A percentile compares a stretch with the other conserved stretches of the same genome.
Conservation (phyloP, 2,888 invertebrate species). For the Elaeidobius kamerunicus region DNA sequence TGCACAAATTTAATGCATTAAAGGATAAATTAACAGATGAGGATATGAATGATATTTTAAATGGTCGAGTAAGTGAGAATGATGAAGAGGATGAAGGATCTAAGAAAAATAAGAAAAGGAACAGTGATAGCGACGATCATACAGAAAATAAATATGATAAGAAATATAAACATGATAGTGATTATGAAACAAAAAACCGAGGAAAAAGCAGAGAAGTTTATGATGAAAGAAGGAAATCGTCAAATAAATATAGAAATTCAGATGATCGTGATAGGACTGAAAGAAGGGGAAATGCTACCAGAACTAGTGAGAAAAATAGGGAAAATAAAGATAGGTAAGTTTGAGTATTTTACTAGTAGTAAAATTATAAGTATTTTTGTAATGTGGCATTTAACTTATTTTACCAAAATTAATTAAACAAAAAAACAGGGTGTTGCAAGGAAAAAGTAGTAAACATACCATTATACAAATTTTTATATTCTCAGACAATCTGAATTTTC, state of each 20-base stretch:
- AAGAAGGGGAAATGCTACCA: constrained; percentile 1
- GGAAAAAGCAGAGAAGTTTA: constrained; percentile 20
- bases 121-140: constrained; percentile 34
- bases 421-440: too few relatives aligned
- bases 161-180: constrained; percentile 7
- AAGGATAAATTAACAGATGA: constrained; percentile 53
- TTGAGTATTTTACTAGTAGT: neutral
- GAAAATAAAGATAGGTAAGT: constrained; percentile 6
- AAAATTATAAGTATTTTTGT: neutral
- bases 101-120: constrained; percentile 27
- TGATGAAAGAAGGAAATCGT: constrained; percentile 7
- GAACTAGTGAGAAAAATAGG: neutral
- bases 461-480: too few relatives aligned
- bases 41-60: constrained; percentile 47
- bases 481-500: too few relatives aligned
- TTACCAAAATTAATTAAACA: too few relatives aligned
- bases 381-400: too few relatives aligned
- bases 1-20: constrained; percentile 67
- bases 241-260: constrained; percentile 3
- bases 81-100: constrained; percentile 37
- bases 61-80: constrained; percentile 49
- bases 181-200: constrained; percentile 29
- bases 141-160: constrained; percentile 22
- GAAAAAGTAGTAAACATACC: too few relatives aligned
- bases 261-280: neutral